Percentiles rank a stretch among this genome's conserved stretches.
These are phyloP conservation scores for Platanista minor DNA, from an alignment of 2,113 vertebrate genomes.

Conservation along the genomic window DNA sequence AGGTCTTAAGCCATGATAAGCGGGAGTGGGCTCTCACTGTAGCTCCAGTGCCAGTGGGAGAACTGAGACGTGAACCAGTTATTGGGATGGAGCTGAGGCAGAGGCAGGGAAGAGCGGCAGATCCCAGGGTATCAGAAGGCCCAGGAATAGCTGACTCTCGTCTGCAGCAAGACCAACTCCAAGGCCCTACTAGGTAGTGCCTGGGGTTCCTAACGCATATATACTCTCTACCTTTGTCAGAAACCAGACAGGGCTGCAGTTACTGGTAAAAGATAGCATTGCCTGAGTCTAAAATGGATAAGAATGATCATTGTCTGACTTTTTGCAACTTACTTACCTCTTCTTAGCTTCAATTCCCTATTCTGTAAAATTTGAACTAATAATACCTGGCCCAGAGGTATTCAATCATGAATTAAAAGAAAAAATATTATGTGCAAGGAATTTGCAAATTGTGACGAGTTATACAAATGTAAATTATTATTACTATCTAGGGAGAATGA, in stretches of 20 bases:
- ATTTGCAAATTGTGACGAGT: constrained; percentile 28
- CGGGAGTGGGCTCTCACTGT: background rate
- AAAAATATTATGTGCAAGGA: constrained; percentile 24
- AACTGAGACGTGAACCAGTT: background rate
- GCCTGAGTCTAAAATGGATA: background rate
- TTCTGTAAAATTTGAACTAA: background rate
- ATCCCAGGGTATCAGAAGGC: background rate
- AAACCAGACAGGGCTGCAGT: background rate
- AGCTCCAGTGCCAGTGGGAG: background rate
- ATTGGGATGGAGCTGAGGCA: background rate
- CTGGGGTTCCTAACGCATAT: background rate
- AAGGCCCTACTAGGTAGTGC: background rate
- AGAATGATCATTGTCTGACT: background rate
- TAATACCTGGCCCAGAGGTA: background rate
- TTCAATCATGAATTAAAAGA: constrained; percentile 4
- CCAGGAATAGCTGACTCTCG: background rate
- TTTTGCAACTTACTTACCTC: constrained; percentile 13
- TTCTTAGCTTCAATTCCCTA: background rate
- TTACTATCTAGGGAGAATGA: constrained; percentile 34
- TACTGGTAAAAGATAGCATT: background rate
- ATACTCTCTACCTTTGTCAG: background rate
- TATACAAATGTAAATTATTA: constrained; percentile 48
- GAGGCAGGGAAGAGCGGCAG: background rate
- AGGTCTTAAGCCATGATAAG: background rate
- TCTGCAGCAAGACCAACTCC: background rate